phyloP scores from a whole-genome alignment of 2,888 invertebrate species.

The Bhutanitis thaidina region DNA sequence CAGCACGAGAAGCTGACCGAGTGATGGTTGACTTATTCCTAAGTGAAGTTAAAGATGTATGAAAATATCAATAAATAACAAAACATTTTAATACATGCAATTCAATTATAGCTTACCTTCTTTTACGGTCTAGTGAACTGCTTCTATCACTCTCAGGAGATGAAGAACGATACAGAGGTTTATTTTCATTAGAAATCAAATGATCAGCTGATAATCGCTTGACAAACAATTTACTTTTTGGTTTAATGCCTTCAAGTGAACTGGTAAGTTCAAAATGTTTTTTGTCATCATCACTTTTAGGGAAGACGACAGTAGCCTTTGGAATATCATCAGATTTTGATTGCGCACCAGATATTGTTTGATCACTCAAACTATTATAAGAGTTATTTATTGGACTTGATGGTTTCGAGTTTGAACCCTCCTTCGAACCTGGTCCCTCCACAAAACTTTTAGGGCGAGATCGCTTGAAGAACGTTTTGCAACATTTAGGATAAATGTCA shows the following conservation, averaged over 20 bases:
- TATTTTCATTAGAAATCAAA: conserved; percentile 64
- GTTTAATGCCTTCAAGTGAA: conserved; percentile 70
- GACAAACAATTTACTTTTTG: conserved; percentile 68
- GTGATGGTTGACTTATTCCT: conserved; percentile 68
- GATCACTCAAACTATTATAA: conserved; percentile 57
- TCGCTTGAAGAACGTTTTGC: conserved; percentile 65
- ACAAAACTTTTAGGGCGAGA: conserved; percentile 68
- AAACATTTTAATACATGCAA: not conserved
- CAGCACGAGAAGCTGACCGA: conserved; percentile 62
- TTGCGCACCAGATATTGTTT: conserved; percentile 51
- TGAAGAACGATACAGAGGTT: conserved; percentile 61
- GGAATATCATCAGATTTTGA: conserved; percentile 67
- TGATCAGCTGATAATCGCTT: conserved; percentile 74
- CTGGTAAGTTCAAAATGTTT: conserved; percentile 70
- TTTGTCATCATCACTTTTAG: conserved; percentile 58
- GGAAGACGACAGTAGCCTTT: conserved; percentile 64
- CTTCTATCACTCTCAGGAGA: conserved; percentile 74
- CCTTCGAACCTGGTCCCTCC: conserved; percentile 52
- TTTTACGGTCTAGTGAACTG: conserved; percentile 69
- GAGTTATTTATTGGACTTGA: conserved; percentile 63
- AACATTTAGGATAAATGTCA: conserved; percentile 61
- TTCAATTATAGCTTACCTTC: conserved; percentile 44
- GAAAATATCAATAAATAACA: conserved; percentile 10
- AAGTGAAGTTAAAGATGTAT: conserved; percentile 23
- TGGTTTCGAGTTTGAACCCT: conserved; percentile 51